phyloP scores from a whole-genome alignment of 2,888 invertebrate genomes.

The Lomographa bimaculata region DNA sequence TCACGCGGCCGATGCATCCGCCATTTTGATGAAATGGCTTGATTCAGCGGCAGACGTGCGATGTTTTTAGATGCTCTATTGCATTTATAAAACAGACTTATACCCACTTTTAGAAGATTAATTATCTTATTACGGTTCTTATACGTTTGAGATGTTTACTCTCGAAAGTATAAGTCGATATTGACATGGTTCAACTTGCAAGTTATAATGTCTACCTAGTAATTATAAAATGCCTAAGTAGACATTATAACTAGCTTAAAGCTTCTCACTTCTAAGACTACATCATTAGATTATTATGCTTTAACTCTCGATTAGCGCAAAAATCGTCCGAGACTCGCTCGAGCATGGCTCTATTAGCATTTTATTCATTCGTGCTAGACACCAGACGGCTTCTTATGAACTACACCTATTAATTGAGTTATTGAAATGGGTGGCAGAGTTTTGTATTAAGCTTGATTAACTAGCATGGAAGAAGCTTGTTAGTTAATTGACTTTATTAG shows the following conservation, averaged over 20 bases:
- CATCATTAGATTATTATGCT: constrained; percentile 2
- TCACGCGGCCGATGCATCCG: constrained; percentile 56
- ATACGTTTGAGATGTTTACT: too few species aligned
- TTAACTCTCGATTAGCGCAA: not conserved
- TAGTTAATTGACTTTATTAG: constrained; percentile 16
- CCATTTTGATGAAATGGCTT: constrained; percentile 63
- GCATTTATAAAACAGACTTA: too few species aligned
- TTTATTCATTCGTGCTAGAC: constrained; percentile 43
- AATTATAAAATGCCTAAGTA: too few species aligned
- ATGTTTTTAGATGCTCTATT: constrained; percentile 13
- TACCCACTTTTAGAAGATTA: too few species aligned
- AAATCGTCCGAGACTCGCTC: constrained; percentile 36
- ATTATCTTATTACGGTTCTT: too few species aligned
- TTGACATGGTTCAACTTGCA: too few species aligned
- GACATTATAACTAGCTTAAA: too few species aligned
- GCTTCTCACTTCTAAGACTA: too few species aligned
- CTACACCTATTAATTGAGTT: constrained; percentile 43
- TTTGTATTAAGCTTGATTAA: constrained; percentile 25
- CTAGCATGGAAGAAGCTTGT: too few species aligned
- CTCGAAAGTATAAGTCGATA: not conserved
- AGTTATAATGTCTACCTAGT: too few species aligned
- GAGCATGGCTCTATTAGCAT: constrained; percentile 51
- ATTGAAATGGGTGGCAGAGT: constrained; percentile 40
- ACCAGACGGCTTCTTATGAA: constrained; percentile 43
- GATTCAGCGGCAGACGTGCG: constrained; percentile 34